Evolutionary conservation across 1,140 invertebrate species (phyloP), one percentile per base, ranked within the genome.

Genomic region (Chlorops oryzae): DNA sequence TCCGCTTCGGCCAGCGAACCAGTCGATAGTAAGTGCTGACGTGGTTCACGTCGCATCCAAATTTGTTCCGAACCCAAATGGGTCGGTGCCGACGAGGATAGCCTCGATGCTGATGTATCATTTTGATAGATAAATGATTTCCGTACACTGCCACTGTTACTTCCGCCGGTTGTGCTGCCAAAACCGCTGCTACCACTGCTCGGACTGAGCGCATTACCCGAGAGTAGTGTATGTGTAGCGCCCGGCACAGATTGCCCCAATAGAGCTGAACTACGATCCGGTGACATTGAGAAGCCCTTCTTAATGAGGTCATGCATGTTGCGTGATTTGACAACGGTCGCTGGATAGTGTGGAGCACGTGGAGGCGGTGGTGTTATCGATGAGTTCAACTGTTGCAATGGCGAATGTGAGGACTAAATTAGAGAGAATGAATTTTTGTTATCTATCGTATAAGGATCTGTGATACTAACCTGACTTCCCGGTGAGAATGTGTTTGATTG

Each of bases 11-110:
- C 86, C 51, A 92, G 70, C 27, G 88, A 91, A 48, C 88, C 85
- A 9, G 89, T 92, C 22, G 88, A 91, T n/a, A 92, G 65, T 38
- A 92, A 74, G 77, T 90, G 89, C 61, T 87, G 87, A 34, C 90
- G 77, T 13, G 90, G 88, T 65, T 93, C 89, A 47, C 89, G 74
- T 20, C 87, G 78, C 61, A 84, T 81, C 89, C 89, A 92, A 46
- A 92, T 85, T 72, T 90, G 77, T 13, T 63, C 64, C 68, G 76
- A 68, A 63, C 80, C 59, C 61, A 90, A 83, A 53, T 89, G 74
- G 24, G 87, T 88, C n/a, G 88, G 88, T 13, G 88, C 87, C 22
- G 88, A 90, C 40, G 87, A 88, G 3, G 87, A 90, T 1, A 90
- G 73, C 28, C 87, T 78, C 6, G 86, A 82, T 62, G 65, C 0